These are phyloP conservation scores for Heliconius erato DNA, from an alignment of 2,888 invertebrate genomes.

Conservation along the genomic window DNA sequence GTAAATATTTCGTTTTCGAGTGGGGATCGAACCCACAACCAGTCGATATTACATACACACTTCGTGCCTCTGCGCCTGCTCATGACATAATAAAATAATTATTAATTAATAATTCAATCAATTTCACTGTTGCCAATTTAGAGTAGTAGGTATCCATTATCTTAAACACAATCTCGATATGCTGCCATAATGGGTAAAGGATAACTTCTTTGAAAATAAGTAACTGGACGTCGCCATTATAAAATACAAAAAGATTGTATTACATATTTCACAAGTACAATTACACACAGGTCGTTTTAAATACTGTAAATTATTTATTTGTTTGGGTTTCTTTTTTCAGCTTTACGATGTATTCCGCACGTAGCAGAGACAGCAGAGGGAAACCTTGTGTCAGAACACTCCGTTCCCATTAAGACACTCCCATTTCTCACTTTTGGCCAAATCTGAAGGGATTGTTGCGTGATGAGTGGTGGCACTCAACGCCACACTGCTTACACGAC, in stretches of 20 bases:
- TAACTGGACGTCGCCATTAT: slow-evolving; percentile 21
- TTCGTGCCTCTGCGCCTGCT: no score
- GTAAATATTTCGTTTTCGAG: no score
- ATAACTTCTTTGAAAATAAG: slow-evolving; percentile 39
- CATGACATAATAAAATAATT: no score
- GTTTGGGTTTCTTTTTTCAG: not conserved
- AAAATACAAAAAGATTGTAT: slow-evolving; percentile 30
- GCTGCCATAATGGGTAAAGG: slow-evolving; percentile 31
- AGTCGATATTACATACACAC: no score
- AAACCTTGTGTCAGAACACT: not conserved
- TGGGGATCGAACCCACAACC: no score
- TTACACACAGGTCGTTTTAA: slow-evolving; percentile 13
- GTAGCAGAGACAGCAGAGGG: no score
- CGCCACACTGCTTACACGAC: no score
- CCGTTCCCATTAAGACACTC: not conserved
- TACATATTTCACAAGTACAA: slow-evolving; percentile 24
- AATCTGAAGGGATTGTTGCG: no score
- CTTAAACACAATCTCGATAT: slow-evolving; percentile 33
- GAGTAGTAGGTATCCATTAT: slow-evolving; percentile 14
- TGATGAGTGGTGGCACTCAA: no score
- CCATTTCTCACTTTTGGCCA: not conserved
- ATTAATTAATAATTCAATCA: not conserved
- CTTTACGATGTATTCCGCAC: not conserved
- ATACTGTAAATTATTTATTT: not conserved
- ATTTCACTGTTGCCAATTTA: slow-evolving; percentile 1